Evolutionary conservation across 2,113 vertebrate genomes (phyloP), one percentile per base, ranked within the genome.

Genomic region (Oreochromis tanganicae): DNA sequence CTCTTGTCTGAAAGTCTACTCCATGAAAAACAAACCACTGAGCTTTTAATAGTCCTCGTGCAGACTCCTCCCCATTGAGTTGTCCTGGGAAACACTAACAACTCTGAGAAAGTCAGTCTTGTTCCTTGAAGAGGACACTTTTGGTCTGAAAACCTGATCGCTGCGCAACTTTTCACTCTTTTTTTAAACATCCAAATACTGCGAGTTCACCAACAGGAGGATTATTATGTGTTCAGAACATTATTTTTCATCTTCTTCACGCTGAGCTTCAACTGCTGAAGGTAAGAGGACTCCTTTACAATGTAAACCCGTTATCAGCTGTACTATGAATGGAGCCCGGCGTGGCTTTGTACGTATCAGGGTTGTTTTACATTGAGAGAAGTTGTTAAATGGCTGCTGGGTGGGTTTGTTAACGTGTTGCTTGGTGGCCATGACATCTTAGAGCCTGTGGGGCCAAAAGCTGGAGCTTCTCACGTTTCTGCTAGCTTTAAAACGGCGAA

Each of bases 31-130:
- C 27, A 19, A 78, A 59, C 83, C 78, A 80, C 11, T 27, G 21
- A 9, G 54, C 79, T 87, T 19, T 14, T 66, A 59, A 43, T 29
- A 82, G 88, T 66, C 61, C 88, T 81, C 27, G 24, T 17, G 75
- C 50, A 16, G 71, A 63, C 93, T 93, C 94, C 95, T 84, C 95
- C 95, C 94, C 87, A 52, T 66, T 4, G 87, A 93, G 94, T 93
- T 93, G 94, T 95, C 95, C 95, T 91, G 93, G 95, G 94, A 95
- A 94, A 95, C 95, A 88, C 90, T 92, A 95, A 95, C 94, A 95
- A 95, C 94, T 94, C 89, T 55, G 82, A 87, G 54, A 93, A 95
- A 95, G 89, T 57, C 89, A 34, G 4, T 36, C 36, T 80, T 55
- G 85, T 21, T 82, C 34, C 13, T 73, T 29, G 17, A 4, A 73